Evolutionary conservation across 2,797 vertebrate species (phyloP), one percentile per base, ranked within the genome.

Genomic region (Tragelaphus oryx): DNA sequence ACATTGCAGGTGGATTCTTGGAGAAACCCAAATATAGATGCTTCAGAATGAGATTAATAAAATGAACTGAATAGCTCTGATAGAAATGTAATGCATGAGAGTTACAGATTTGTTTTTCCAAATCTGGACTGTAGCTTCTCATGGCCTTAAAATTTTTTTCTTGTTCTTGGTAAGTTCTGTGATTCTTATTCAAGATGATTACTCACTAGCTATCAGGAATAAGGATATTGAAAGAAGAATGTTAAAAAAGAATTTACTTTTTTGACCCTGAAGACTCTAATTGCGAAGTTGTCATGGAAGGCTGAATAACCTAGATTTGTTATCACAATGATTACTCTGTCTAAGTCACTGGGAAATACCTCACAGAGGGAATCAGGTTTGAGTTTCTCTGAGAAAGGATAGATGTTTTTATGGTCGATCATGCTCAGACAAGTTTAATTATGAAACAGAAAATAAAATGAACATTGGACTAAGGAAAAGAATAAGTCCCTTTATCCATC

Each of bases 361-460:
- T 81, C 46, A 86, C 13, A 71, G 54, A 68, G 44, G 57, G 37
- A 26, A 20, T 33, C 11, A 24, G 6, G 6, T 55, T 55, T 74
- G 14, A 17, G 11, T 52, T 91, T 87, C 79, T 91, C 60, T 87
- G 55, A 37, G 12, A 86, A 93, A 94, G 10, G 85, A 57, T 46
- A 59, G 3, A n/a, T 60, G 86, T 24, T 80, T 93, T 79, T 87
- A 12, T 50, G 55, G 22, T 75, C 68, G 22, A 8, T 88, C 87
- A 96, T 86, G 30, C 16, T 89, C 46, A 68, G 50, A 41, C 81
- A 79, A 68, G 22, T 75, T 94, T 93, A 54, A 89, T 55, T 91
- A 50, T 37, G 76, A 71, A 37, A 22, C 13, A 60, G 65, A 96
- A 92, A 93, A 59, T 83, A 44, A 82, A 85, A 18, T 52, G 17